These are phyloP conservation scores for Cassiopea andromeda DNA, from an alignment of 30 jellyfish, hydroid and myxozoan species.

Conservation along the genomic window DNA sequence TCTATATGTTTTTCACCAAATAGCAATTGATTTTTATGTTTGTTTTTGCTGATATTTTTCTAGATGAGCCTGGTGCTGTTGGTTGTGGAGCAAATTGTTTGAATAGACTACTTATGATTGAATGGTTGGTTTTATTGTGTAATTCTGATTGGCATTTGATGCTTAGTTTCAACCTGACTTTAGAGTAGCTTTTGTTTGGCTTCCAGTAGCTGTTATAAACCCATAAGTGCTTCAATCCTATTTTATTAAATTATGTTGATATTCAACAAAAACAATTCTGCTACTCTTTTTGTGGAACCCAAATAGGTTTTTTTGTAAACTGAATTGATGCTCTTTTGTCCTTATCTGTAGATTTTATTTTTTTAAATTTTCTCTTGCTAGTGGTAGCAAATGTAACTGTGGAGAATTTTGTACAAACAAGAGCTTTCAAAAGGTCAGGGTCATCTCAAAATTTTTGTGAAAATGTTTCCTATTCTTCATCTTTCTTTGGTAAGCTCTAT, in stretches of 20 bases:
- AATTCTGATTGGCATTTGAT: too few relatives aligned
- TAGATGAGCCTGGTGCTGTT: slow-evolving; percentile 94
- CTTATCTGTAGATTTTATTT: background rate
- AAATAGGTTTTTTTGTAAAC: too few relatives aligned
- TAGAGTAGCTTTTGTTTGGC: too few relatives aligned
- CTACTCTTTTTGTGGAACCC: too few relatives aligned
- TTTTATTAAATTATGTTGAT: too few relatives aligned
- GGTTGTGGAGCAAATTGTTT: slow-evolving; percentile 97
- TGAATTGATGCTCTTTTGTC: background rate
- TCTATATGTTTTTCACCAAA: too few relatives aligned
- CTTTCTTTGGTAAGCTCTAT: background rate
- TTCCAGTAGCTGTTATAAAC: too few relatives aligned
- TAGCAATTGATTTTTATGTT: background rate
- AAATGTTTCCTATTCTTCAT: background rate
- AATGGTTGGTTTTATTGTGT: slow-evolving; percentile 87
- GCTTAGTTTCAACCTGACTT: too few relatives aligned
- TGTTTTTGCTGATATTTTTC: background rate
- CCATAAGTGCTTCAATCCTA: too few relatives aligned
- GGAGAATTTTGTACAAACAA: slow-evolving; percentile 97
- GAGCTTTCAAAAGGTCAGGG: slow-evolving; percentile 89
- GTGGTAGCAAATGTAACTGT: slow-evolving; percentile 89
- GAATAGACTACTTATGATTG: slow-evolving; percentile 93
- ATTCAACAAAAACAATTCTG: too few relatives aligned
- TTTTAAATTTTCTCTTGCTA: slow-evolving; percentile 11
- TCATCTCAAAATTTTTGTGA: too few relatives aligned